Conservation (phyloP, 2,797 vertebrate genomes). For the Tiaroga cobitis region DNA sequence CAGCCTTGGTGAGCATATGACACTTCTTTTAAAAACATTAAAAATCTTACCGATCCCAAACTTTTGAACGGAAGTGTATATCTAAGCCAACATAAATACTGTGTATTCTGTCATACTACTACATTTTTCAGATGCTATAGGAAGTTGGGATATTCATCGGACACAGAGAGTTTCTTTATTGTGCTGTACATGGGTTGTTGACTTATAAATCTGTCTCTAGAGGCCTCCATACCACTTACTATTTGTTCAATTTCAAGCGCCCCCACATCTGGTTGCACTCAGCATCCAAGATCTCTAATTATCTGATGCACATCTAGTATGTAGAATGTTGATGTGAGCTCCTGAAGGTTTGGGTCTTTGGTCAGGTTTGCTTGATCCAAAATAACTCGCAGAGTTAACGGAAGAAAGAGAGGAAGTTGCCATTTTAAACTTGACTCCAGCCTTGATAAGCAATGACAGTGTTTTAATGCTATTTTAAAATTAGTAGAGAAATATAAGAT, state of each 20-base stretch:
- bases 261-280: constrained; percentile 52
- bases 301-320: constrained; percentile 49
- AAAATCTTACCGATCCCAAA: no score
- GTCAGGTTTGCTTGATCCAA: constrained; percentile 30
- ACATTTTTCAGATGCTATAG: not conserved
- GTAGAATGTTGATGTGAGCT: constrained; percentile 37
- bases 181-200: constrained; percentile 14
- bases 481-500: not conserved
- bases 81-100: not conserved
- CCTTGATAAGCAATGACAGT: not conserved
- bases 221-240: constrained; percentile 38
- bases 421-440: not conserved
- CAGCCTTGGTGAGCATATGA: no score
- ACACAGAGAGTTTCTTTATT: not conserved
- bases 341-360: constrained; percentile 17
- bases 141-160: not conserved
- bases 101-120: no score
- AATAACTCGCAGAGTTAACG: constrained; percentile 5
- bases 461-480: not conserved
- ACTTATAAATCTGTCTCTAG: constrained; percentile 15
- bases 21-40: no score
- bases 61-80: no score
- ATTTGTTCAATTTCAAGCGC: constrained; percentile 62
- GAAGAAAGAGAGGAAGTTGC: not conserved
- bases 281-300: constrained; percentile 49